Conservation (phyloP, 2,113 vertebrate genomes). For the Ranitomeya variabilis region DNA sequence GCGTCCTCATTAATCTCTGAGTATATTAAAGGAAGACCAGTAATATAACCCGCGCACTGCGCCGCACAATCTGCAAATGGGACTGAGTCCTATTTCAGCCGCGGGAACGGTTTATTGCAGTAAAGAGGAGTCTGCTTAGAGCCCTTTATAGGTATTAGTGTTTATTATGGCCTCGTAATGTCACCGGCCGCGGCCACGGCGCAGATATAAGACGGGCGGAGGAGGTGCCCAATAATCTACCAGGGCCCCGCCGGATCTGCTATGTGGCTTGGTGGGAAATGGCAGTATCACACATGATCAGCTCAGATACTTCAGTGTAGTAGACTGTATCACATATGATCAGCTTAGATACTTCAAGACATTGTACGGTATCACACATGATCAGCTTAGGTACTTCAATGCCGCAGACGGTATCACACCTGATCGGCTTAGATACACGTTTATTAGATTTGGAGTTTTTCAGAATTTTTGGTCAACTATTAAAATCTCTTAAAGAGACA, state of each 20-base stretch:
- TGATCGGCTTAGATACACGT: neutral
- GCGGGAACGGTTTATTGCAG: constrained; percentile 52
- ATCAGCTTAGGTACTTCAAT: neutral
- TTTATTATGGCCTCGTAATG: constrained; percentile 47
- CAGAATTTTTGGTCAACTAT: neutral
- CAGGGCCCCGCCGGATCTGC: too few species aligned
- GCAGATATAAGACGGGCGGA: neutral
- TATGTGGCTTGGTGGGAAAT: too few species aligned
- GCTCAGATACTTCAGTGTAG: neutral
- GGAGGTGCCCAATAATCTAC: neutral
- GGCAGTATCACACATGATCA: neutral
- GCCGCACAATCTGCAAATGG: constrained; percentile 52
- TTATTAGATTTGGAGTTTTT: neutral
- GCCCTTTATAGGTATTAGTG: constrained; percentile 55
- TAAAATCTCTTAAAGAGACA: neutral
- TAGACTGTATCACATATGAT: neutral
- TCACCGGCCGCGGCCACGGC: neutral
- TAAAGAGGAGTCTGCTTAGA: constrained; percentile 48
- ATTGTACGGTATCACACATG: neutral
- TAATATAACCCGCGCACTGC: constrained; percentile 48
- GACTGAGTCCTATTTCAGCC: constrained; percentile 54
- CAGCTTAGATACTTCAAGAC: neutral
- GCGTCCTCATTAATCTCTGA: constrained; percentile 53
- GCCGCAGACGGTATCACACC: neutral
- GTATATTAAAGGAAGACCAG: constrained; percentile 54